These are phyloP conservation scores for Agriotes lineatus DNA, from an alignment of 2,888 invertebrate genomes.

Conservation along the genomic window DNA sequence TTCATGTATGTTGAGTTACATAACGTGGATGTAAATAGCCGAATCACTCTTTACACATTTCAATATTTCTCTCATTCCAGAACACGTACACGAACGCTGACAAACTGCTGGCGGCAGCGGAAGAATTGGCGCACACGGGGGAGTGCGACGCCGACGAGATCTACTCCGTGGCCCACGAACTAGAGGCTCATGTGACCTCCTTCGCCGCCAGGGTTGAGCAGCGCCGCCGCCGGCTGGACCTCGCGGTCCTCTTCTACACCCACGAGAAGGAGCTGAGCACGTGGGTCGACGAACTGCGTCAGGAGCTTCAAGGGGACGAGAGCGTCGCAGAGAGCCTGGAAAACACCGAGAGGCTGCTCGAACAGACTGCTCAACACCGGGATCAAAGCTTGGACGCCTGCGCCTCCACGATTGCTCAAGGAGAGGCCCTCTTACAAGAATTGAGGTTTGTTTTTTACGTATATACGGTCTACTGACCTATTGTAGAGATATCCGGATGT, in stretches of 20 bases:
- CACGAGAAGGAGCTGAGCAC: slow-evolving; percentile 94
- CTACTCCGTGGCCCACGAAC: slow-evolving; percentile 91
- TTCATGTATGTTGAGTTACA: no score
- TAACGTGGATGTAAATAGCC: no score
- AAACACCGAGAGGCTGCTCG: slow-evolving; percentile 87
- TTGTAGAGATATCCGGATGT: no score
- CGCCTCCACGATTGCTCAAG: slow-evolving; percentile 91
- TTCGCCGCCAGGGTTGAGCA: slow-evolving; percentile 95
- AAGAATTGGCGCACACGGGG: slow-evolving; percentile 94
- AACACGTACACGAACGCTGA: slow-evolving; percentile 99
- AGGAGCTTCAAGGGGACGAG: slow-evolving; percentile 78
- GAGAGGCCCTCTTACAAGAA: slow-evolving; percentile 88
- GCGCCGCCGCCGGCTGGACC: slow-evolving; percentile 87
- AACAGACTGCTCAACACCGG: slow-evolving; percentile 92
- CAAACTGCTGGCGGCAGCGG: slow-evolving; percentile 94
- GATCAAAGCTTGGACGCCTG: slow-evolving; percentile 92
- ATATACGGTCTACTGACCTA: no score
- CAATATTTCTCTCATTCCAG: slow-evolving; percentile 71
- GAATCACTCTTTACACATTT: no score
- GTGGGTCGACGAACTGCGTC: slow-evolving; percentile 91
- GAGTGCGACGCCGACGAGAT: slow-evolving; percentile 98
- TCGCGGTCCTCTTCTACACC: slow-evolving; percentile 94
- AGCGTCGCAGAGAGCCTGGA: slow-evolving; percentile 84
- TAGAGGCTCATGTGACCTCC: slow-evolving; percentile 93
- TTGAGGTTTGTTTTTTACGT: slow-evolving; percentile 75